These are phyloP conservation scores for Blomia tropicalis DNA, from an alignment of 2,888 invertebrate genomes.

Conservation along the genomic window DNA sequence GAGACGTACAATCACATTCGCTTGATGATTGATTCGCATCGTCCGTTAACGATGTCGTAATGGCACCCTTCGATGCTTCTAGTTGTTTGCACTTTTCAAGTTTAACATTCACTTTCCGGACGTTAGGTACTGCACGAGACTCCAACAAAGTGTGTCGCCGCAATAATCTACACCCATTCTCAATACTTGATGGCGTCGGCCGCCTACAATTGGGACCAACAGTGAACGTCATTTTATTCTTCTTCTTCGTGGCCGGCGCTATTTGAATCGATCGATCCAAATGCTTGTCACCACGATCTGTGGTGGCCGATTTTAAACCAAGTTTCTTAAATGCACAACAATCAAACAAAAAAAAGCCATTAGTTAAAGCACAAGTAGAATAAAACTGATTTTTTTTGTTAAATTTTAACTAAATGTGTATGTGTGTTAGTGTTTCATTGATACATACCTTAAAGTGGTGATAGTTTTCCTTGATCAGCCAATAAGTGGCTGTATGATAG, in stretches of 20 bases:
- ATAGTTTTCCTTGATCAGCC: background rate
- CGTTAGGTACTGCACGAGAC: slow-evolving; percentile 13
- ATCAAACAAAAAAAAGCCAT: background rate
- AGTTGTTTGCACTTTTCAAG: background rate
- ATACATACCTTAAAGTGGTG: background rate
- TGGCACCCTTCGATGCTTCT: background rate
- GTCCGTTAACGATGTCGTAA: slow-evolving; percentile 10
- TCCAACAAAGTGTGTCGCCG: slow-evolving; percentile 1
- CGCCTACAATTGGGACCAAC: too few relatives aligned
- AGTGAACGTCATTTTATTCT: too few relatives aligned
- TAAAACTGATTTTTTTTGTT: too few relatives aligned
- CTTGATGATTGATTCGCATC: background rate
- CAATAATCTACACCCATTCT: too few relatives aligned
- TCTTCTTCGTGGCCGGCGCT: too few relatives aligned
- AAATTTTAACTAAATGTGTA: background rate
- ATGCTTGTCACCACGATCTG: background rate
- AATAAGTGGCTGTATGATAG: slow-evolving; percentile 17
- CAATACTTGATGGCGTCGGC: too few relatives aligned
- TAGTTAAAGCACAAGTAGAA: too few relatives aligned
- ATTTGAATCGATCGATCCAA: background rate
- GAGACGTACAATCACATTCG: too few relatives aligned
- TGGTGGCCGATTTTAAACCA: background rate
- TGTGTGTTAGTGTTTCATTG: background rate
- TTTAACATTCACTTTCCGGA: slow-evolving; percentile 2
- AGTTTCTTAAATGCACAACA: background rate